phyloP scores from a whole-genome alignment of 92 coral and sea anemone genomes.

The Scolanthus callimorphus region DNA sequence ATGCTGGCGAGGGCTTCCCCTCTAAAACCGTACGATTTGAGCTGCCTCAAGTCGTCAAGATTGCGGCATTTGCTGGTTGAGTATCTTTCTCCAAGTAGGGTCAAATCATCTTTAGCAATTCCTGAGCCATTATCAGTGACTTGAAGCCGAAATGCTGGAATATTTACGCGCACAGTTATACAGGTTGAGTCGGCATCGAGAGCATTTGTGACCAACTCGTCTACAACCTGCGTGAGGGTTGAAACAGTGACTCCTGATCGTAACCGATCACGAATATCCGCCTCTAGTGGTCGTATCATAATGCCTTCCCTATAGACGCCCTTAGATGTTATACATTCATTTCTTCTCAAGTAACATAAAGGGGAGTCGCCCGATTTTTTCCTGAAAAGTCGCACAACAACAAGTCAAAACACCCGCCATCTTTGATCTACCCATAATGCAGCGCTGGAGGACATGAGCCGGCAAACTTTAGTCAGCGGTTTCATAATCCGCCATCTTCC shows the following conservation, averaged over 20 bases:
- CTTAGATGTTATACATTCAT: too few species aligned
- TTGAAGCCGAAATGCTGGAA: slow-evolving; percentile 70
- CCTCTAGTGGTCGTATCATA: slow-evolving; percentile 82
- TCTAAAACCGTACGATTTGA: slow-evolving; percentile 75
- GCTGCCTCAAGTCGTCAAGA: slow-evolving; percentile 61
- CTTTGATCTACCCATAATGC: slow-evolving; percentile 26
- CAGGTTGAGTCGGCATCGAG: slow-evolving; percentile 90
- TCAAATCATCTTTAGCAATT: slow-evolving; percentile 53
- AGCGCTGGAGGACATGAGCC: neutral
- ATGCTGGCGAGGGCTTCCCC: slow-evolving; percentile 97
- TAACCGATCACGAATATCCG: slow-evolving; percentile 72
- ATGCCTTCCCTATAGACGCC: neutral
- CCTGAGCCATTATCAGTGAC: slow-evolving; percentile 91
- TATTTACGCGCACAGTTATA: slow-evolving; percentile 75
- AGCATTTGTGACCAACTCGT: slow-evolving; percentile 89
- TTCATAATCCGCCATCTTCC: slow-evolving; percentile 4
- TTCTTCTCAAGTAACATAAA: too few species aligned
- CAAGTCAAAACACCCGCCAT: slow-evolving; percentile 35
- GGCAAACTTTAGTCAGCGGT: slow-evolving; percentile 6
- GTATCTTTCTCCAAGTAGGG: slow-evolving; percentile 72
- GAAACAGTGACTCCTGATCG: slow-evolving; percentile 93
- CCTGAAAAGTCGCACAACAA: too few species aligned
- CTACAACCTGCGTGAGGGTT: slow-evolving; percentile 83
- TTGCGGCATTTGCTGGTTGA: slow-evolving; percentile 86
- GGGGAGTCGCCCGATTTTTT: too few species aligned